Base-by-base conservation (phyloP, 2,113 vertebrate genomes). In the Rhagologus leucostigma region DNA sequence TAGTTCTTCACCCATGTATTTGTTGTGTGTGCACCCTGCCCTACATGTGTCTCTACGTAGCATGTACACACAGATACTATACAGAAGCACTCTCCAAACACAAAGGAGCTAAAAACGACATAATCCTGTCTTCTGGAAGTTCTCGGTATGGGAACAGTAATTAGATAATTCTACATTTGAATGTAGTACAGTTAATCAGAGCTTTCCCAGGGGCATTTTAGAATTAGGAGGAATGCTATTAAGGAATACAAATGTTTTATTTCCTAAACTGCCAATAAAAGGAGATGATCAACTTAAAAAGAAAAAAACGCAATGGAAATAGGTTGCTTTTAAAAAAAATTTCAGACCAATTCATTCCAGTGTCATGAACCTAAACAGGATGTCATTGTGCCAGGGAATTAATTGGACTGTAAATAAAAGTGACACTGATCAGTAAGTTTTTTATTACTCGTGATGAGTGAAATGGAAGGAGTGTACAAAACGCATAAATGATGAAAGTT, bases 391-490 rank as follows among this genome's bases (percentile, higher is more conserved):
- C 83, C 86, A 94, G 76, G 56, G 77, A 95, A 94, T 84, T 92
- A 96, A 96, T 71, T 94, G 69, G 90, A 92, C 84, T 90, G 93
- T 84, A 96, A 96, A 96, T 89, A 94, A 96, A 92, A 90, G 80
- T 87, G 95, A 94, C 95, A 93, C 69, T 13, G 49, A 96, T 94
- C 92, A 65, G 92, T 92, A 81, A 89, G 69, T 84, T 96, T 96
- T 93, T 96, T 90, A 93, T 94, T 95, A 76, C 85, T 89, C 56
- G 27, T 35, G 92, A 93, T 87, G 90, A 96, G 73, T 94, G 90
- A 96, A 95, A 95, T 5, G 49, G 80, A 84, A 92, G 73, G 49
- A 87, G 44, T 14, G 35, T 78, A 92, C 33, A 68, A 89, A 94
- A 79, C 93, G 53, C 64, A 94, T 69, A 92, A 90, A 95, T 49